Evolutionary conservation across 2,797 vertebrate genomes (phyloP).

Genomic region (Gambelia wislizenii): DNA sequence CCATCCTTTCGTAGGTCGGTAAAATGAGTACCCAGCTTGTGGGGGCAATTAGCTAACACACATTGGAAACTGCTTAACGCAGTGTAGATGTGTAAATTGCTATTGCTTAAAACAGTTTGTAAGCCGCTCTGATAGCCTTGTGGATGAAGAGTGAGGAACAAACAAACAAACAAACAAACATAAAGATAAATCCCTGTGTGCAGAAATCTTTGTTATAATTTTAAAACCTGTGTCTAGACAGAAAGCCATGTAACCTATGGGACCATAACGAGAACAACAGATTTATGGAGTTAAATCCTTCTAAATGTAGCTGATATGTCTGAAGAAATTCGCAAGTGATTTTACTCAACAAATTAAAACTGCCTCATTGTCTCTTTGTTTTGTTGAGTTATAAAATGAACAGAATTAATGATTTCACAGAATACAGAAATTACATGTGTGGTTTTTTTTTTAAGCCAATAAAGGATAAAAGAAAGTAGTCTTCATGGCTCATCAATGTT

Average conservation of each 20-base stretch:
- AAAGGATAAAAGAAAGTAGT: rapidly evolving
- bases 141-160: no score
- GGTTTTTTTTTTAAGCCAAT: not conserved
- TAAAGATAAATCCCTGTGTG: not conserved
- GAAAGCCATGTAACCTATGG: constrained; percentile 4
- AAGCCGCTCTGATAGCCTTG: no score
- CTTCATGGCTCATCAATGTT: not conserved
- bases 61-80: no score
- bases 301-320: not conserved
- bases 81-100: no score
- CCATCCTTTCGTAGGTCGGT: no score
- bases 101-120: no score
- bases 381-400: not conserved
- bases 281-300: constrained; percentile 31
- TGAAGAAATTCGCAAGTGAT: not conserved
- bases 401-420: not conserved
- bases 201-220: not conserved
- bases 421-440: rapidly evolving
- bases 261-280: constrained; percentile 35
- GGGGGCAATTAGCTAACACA: no score
- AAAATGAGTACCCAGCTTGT: no score
- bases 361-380: not conserved
- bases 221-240: constrained; percentile 3
- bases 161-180: no score
- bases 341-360: not conserved